Base-by-base conservation (phyloP, 2,113 vertebrate genomes). In the Stercorarius parasiticus region DNA sequence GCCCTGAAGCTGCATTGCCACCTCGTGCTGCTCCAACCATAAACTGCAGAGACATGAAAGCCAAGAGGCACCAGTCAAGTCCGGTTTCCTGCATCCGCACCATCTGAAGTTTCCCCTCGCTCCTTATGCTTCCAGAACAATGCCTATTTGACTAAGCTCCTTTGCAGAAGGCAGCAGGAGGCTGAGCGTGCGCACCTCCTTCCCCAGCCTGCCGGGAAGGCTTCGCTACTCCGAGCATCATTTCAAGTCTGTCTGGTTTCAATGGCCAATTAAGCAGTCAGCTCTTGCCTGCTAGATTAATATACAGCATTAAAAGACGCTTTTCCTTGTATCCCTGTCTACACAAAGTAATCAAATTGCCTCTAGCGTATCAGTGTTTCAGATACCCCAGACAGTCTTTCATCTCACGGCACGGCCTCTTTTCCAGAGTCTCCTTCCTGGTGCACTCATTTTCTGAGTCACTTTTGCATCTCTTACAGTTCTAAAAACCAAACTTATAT, bases 211-310 rank as follows among this genome's bases (percentile, higher is more conserved):
- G 61, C 47, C 5, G 6, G 62, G 82, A 90, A 95, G 56, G 67
- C 61, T 95, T 94, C 3, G 0, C 61, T 42, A 34, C 84, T 53
- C 0, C 0, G 23, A 88, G 85, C 58, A 30, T 82, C 21, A 11
- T 77, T 94, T 96, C 95, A 53, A 73, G 96, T 79, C 79, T 42
- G 82, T 90, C 96, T 89, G 67, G 96, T 96, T 96, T 91, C 90
- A 56, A 2, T 56, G 42, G 62, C 70, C 56, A 88, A 90, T 94
- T 94, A 95, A 94, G 78, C 66, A 91, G 84, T 10, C 53, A 71
- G 56, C 61, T 93, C 56, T 62, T 83, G 65, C 76, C 86, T 94
- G 58, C 36, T 9, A 72, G 73, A 86, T 95, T 79, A 94, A 94
- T 38, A 36, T 8, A 16, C 56, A 45, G 61, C 87, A 76, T 92